Base-by-base conservation (phyloP, 2,888 invertebrate genomes). In the Amiota communis region DNA sequence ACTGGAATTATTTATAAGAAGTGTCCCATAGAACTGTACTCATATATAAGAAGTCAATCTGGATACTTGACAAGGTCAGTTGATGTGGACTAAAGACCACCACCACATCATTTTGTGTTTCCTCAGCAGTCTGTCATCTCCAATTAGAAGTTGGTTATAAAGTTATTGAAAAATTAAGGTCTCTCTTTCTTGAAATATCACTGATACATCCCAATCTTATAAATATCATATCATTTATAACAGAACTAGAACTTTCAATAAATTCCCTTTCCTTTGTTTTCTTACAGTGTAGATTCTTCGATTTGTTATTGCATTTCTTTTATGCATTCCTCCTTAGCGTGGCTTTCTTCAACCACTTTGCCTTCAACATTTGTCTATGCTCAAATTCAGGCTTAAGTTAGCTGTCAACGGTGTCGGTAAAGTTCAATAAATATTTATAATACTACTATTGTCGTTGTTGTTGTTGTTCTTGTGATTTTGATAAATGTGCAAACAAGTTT, bases 401-500 rank as follows among this genome's bases (percentile, higher is more conserved):
- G 36, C 36, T 36, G 61, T 20, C 9, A 15, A 11, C 15, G 17
- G 15, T 15, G 85, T 82, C 84, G 83, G 85, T 81, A 74, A 76
- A 83, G 86, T 82, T 83, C 80, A 83, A 83, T 85, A 82, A 82
- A 83, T 81, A 20, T 12, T 59, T 59, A 59, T 59, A 20, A 11
- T 8, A 70, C 68, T 70, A 71, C 71, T 53, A 23, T 71, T 63
- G 57, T 67, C 73, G 47, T 72, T 70, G 64, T 64, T 73, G 57
- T 76, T 72, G 56, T 72, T 67, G 36, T 68, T 75, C 71, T 77
- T 23, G 56, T 46, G 57, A n/a, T 68, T 83, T 84, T 83, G 86
- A 81, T 83, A 80, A 81, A 84, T 86, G 86, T 78, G 82, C 77
- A 80, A 81, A 85, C 85, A 85, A 83, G 86, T 84, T 85, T 84